Evolutionary conservation across 2,797 vertebrate species (phyloP).

Genomic region (Pitangus sulphuratus): DNA sequence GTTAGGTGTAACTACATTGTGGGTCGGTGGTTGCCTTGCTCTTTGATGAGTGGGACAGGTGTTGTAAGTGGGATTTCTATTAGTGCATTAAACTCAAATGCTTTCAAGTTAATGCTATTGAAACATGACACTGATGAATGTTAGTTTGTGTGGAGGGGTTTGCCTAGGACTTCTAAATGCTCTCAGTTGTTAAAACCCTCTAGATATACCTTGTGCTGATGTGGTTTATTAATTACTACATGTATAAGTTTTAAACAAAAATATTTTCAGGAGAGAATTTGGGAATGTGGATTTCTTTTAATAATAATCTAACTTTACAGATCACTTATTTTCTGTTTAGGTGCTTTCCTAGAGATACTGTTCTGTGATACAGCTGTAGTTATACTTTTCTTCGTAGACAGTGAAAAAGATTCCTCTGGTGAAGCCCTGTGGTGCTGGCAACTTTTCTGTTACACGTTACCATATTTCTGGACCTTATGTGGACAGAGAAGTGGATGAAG

Average conservation of each 20-base stretch:
- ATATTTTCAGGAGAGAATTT: neutral
- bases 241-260: neutral
- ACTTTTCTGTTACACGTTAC: slow-evolving; percentile 82
- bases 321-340: neutral
- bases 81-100: neutral
- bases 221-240: neutral
- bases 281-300: neutral
- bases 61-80: neutral
- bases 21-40: neutral
- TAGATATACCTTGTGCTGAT: neutral
- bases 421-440: slow-evolving; percentile 73
- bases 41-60: neutral
- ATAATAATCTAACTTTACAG: neutral
- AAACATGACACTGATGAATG: neutral
- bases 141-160: neutral
- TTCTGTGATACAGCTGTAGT: neutral
- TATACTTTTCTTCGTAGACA: slow-evolving; percentile 70
- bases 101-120: neutral
- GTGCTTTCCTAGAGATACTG: neutral
- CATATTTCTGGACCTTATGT: slow-evolving; percentile 81
- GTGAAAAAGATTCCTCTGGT: slow-evolving; percentile 62
- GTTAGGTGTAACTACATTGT: neutral
- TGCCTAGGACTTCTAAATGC: neutral
- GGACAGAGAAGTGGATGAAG: slow-evolving; percentile 74
- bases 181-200: neutral